Conservation (phyloP, 2,113 vertebrate genomes). For the Dasypus novemcinctus region DNA sequence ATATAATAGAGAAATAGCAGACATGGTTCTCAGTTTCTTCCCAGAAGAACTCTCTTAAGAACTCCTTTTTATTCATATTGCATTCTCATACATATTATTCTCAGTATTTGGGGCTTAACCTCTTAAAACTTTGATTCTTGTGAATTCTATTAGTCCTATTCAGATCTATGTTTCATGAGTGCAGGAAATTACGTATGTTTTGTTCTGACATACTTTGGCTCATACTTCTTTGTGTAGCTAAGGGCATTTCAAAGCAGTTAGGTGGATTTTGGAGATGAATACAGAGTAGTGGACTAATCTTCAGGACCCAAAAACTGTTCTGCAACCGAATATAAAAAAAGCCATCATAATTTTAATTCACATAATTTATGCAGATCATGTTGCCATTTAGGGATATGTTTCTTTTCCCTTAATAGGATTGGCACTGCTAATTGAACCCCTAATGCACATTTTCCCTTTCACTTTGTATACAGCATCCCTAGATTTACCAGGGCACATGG, state of each 20-base stretch:
- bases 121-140: not conserved
- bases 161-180: fast-evolving
- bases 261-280: not conserved
- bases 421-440: not conserved
- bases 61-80: not conserved
- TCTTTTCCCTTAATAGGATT: not conserved
- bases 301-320: not conserved
- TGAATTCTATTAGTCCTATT: not conserved
- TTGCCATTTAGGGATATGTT: not conserved
- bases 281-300: not conserved
- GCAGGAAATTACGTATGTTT: not conserved
- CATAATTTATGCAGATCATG: not conserved
- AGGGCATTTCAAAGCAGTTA: not conserved
- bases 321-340: not conserved
- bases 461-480: not conserved
- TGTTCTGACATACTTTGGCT: not conserved
- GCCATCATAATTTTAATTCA: not conserved
- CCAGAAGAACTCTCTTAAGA: not conserved
- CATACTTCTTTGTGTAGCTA: not conserved
- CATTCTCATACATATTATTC: not conserved
- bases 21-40: not conserved
- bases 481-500: not conserved
- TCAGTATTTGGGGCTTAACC: not conserved
- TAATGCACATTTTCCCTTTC: not conserved
- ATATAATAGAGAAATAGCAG: not conserved